phyloP scores from a whole-genome alignment of 2,888 invertebrate genomes.

The Drosophila meridiana region DNA sequence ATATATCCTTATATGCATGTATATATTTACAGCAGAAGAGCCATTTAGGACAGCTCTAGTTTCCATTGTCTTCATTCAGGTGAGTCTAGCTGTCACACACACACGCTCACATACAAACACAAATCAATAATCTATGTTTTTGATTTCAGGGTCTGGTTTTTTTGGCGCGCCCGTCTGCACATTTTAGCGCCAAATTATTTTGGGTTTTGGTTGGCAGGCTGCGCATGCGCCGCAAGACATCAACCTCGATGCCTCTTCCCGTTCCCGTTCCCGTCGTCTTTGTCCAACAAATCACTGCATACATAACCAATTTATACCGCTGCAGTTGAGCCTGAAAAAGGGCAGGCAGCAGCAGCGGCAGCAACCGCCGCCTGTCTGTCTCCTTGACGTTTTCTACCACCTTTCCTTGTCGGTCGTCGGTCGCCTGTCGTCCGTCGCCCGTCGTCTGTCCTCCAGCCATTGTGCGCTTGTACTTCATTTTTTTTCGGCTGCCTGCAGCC shows the following conservation, averaged over 20 bases:
- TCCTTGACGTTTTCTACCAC: conserved; percentile 71
- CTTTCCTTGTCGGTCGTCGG: conserved; percentile 45
- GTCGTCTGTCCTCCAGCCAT: conserved; percentile 41
- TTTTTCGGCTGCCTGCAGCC: conserved; percentile 65
- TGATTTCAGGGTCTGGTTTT: conserved; percentile 33
- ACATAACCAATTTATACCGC: conserved; percentile 69
- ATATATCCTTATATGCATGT: not conserved
- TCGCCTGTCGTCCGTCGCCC: conserved; percentile 14
- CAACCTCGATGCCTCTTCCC: conserved; percentile 34
- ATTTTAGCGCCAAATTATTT: conserved; percentile 73
- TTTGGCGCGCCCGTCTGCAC: conserved; percentile 63
- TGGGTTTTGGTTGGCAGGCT: conserved; percentile 63
- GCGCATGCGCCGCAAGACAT: conserved; percentile 79
- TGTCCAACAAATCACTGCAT: conserved; percentile 64
- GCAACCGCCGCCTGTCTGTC: conserved; percentile 39
- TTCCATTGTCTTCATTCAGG: conserved; percentile 23
- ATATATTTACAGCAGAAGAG: conserved; percentile 5
- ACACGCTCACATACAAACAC: not conserved
- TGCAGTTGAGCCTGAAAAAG: conserved; percentile 62
- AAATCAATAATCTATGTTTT: conserved; percentile 34
- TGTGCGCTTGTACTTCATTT: conserved; percentile 51
- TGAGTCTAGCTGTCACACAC: conserved; percentile 27
- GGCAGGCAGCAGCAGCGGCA: conserved; percentile 28
- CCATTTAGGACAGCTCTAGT: conserved; percentile 1
- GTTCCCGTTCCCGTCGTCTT: conserved; percentile 32